Evolutionary conservation across 2,113 vertebrate genomes (phyloP), one percentile per base, ranked within the genome.

Genomic region (Papio anubis): DNA sequence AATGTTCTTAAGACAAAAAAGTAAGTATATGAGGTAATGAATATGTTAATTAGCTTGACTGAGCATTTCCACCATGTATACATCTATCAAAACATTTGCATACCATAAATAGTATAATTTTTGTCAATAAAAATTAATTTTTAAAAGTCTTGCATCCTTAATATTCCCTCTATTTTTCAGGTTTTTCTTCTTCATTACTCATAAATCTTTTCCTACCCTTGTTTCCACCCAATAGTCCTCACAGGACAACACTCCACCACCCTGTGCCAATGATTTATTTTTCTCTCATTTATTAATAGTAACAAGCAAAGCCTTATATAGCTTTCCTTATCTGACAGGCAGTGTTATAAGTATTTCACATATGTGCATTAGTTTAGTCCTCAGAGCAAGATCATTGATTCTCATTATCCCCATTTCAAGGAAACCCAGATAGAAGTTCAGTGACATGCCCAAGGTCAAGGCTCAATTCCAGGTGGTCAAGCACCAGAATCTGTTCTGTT

Each of bases 81-180:
- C 7, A 45, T 55, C 16, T 72, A 72, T 12, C 18, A 82, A 82
- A 82, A 68, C 45, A 43, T 30, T 27, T 52, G 16, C 32, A 52
- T 1, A 20, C 35, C 88, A 8, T 38, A 90, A 79, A 38, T 52
- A 72, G 30, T 27, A 59, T 32, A n/a, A 64, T 45, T 55, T 57
- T 82, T 72, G 13, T 82, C 79, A 92, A 27, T 35, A 72, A 86
- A 68, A 72, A 57, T 55, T 68, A 68, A 85, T 18, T 59, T 82
- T 72, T 25, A 27, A 80, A 88, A 81, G 68, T 88, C 35, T 79
- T 89, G 73, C 38, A 93, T 80, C 32, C 75, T 92, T 95, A 91
- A 43, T 32, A 73, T 64, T 55, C 1, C 5, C 2, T 55, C 10
- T 38, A 25, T 3, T 64, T 88, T 76, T 55, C 52, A 35, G 6